phyloP scores from a whole-genome alignment of 2,888 invertebrate genomes.

The Chrysolina oricalcia region DNA sequence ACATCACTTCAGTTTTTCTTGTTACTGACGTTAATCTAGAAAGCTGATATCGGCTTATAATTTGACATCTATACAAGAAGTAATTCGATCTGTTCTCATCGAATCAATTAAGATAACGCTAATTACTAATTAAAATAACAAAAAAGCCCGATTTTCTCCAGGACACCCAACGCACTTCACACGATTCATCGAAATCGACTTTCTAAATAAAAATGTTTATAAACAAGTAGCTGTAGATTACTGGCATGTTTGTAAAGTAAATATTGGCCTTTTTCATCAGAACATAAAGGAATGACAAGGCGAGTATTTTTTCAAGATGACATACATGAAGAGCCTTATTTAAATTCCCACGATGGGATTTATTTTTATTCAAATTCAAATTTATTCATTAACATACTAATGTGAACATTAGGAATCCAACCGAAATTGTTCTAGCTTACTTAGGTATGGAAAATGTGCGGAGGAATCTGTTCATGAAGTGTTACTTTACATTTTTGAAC shows the following conservation, averaged over 20 bases:
- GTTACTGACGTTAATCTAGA: not conserved
- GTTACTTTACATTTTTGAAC: not conserved
- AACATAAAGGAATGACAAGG: slow-evolving; percentile 35
- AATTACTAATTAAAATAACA: not conserved
- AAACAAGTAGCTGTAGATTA: slow-evolving; percentile 30
- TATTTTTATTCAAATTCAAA: slow-evolving; percentile 46
- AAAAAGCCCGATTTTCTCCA: not conserved
- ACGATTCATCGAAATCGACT: slow-evolving; percentile 14
- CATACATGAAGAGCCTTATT: slow-evolving; percentile 45
- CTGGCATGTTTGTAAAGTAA: slow-evolving; percentile 35
- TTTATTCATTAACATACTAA: slow-evolving; percentile 47
- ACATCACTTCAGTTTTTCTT: too few species aligned
- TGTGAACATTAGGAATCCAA: slow-evolving; percentile 40
- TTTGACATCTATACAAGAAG: not conserved
- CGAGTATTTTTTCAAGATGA: slow-evolving; percentile 42
- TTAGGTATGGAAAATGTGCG: not conserved
- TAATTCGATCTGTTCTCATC: not conserved
- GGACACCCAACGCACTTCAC: slow-evolving; percentile 10
- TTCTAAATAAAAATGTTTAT: slow-evolving; percentile 33
- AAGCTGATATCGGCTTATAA: not conserved
- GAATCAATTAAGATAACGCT: not conserved
- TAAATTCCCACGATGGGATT: slow-evolving; percentile 48
- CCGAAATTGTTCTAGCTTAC: not conserved
- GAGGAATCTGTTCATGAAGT: not conserved
- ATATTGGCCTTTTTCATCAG: slow-evolving; percentile 45